Base-by-base conservation (phyloP, 2,888 invertebrate genomes). In the Phortica magna region DNA sequence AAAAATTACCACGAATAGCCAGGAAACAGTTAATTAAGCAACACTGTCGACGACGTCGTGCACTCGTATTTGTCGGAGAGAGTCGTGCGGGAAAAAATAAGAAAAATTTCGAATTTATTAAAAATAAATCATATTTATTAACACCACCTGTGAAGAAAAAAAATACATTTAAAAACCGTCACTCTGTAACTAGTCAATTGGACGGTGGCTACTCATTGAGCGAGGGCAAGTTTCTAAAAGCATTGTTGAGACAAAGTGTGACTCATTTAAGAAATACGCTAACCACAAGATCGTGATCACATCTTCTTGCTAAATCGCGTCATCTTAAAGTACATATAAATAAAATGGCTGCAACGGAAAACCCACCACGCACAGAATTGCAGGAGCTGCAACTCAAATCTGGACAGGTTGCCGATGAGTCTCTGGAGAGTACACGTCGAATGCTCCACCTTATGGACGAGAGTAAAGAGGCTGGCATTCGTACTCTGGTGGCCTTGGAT, bases 391-490 rank as follows among this genome's bases (percentile, higher is more conserved):
- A 90, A 79, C 76, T 89, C 0, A 90, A 90, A 77, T 86, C 90
- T 2, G 89, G 65, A 3, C 89, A 89, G 78, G 89, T 90, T 70
- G 88, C 88, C 7, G 90, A 90, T 80, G 90, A 90, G 31, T 90
- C 90, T 0, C 75, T 90, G 74, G 90, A 90, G 73, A 90, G 90
- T 75, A 90, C 90, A 0, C 85, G 90, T 0, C 89, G 90, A 3
- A 90, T 90, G 90, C 79, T 90, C 0, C 79, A 73, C 12, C 65
- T 89, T 2, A 83, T 90, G 90, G 90, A 90, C 41, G 90, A 90
- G 19, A 89, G 90, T 55, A 90, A 90, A 74, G 90, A 90, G 77
- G 90, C 90, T 12, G 90, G 90, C 7, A 90, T 90, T 68, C 89
- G 89, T 5, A 90, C 90, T 3, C 80, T 90, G 0, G 90, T 90